Evolutionary conservation across 1,140 invertebrate genomes (phyloP), one percentile per base, ranked within the genome.

Genomic region (Euura lappo): DNA sequence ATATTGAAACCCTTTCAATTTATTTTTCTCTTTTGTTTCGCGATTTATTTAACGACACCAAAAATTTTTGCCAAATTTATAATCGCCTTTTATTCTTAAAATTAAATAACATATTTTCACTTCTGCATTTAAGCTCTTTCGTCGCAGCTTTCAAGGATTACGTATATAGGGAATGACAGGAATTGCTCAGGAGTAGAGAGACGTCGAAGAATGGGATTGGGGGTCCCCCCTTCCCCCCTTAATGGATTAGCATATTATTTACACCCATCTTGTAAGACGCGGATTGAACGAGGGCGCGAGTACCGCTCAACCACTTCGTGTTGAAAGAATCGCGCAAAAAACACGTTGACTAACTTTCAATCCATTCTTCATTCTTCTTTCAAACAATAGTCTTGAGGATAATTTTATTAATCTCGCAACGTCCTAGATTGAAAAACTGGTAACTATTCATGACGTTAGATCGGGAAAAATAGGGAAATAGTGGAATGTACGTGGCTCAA

Each of bases 201-300:
- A 60, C 69, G 67, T 42, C 43, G 43, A 45, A 44, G n/a, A 11
- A 45, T 6, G 28, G 44, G 45, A 44, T 47, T 44, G 67, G 60
- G n/a, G 5, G 10, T 42, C n/a, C 28, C 28, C 28, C 28, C 45
- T 7, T 1, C 28, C 28, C 28, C 28, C 28, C 28, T 43, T n/a
- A 7, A 2, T 47, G 72, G 72, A 76, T 76, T 76, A 76, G 72
- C 70, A 76, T 76, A 76, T 76, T 76, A 76, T 76, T 76, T 76
- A 76, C 68, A 72, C 70, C 67, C 73, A 70, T 60, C 67, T 72
- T 74, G 51, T n/a, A 60, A 8, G 51, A n/a, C 10, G 51, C 51
- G 10, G 51, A n/a, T 60, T 11, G 51, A 28, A 28, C 28, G 28
- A 28, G 28, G 28, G 0, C 28, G 28, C 28, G 28, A 28, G 28